Conservation (phyloP, 2,113 vertebrate genomes). For the Antechinus stuartii region DNA sequence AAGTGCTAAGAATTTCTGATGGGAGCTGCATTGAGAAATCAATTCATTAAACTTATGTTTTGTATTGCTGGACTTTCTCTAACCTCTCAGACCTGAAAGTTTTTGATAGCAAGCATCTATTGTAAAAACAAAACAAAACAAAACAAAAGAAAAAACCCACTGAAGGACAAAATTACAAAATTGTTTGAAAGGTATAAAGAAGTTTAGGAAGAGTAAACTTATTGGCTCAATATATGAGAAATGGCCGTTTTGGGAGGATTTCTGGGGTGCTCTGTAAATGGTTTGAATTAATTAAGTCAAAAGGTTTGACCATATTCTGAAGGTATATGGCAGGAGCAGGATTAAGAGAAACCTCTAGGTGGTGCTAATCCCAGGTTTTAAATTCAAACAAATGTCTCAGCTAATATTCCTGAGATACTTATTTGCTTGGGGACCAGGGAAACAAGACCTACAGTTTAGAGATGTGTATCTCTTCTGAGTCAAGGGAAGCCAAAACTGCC, state of each 20-base stretch:
- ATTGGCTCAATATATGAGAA: neutral
- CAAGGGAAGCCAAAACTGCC: fast-evolving
- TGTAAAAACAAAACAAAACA: neutral
- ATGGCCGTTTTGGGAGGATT: neutral
- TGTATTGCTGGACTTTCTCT: neutral
- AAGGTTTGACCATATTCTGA: neutral
- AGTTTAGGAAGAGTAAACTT: neutral
- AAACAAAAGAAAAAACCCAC: neutral
- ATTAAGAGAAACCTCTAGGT: neutral
- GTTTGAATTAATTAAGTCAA: neutral
- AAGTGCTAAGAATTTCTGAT: neutral
- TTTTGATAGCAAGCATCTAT: conserved; percentile 44
- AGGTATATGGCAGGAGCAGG: neutral
- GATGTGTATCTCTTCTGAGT: fast-evolving
- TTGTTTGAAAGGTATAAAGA: neutral
- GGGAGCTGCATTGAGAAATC: conserved; percentile 58
- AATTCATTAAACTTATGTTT: conserved; percentile 43
- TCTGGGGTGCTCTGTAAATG: conserved; percentile 3
- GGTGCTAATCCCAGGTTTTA: neutral
- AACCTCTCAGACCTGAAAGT: neutral
- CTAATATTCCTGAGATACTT: neutral
- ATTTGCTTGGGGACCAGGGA: neutral
- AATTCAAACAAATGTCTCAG: neutral
- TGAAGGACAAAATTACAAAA: fast-evolving
- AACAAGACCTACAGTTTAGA: neutral